Evolutionary conservation across 2,113 vertebrate genomes (phyloP), one percentile per base, ranked within the genome.

Genomic region (Dromas ardeola): DNA sequence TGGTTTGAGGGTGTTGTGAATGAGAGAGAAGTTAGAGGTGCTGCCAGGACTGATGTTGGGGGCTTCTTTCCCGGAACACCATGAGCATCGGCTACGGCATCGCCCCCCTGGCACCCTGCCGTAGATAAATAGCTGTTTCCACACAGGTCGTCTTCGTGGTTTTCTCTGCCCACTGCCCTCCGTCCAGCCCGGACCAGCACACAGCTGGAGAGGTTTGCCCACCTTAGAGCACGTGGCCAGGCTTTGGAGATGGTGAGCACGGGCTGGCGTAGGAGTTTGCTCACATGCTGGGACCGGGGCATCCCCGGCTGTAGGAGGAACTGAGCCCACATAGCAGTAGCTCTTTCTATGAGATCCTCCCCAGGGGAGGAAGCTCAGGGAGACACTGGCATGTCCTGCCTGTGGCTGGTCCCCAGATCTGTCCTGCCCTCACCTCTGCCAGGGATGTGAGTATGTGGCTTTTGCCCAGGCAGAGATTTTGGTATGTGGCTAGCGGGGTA

Each of bases 21-120:
- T 61, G 22, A 56, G 47, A 76, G 43, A n/a, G 61, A 62, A n/a
- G 14, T 40, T 59, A 62, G 45, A 74, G 18, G 21, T 65, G 36
- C 34, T 16, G 8, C 42, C 23, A 45, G 70, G 47, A 55, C 30
- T 1, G 0, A 4, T 13, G 45, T 29, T 40, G 17, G 40, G 3
- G 22, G 6, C 38, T 72, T 26, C n/a, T 40, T 61, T 73, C 49
- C 17, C 6, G 4, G n/a, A 10, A 32, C n/a, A 29, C 52, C 0
- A 0, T 22, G 58, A 92, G 34, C 71, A 30, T 10, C 12, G 4
- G 2, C 32, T 62, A 8, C 29, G 0, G 2, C 72, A 3, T n/a
- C 6, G 21, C 12, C 30, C 21, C 12, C 32, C 15, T 5, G 1
- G 18, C 50, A 15, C 27, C 22, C 43, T 49, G 38, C 67, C 15